Base-by-base conservation (phyloP, 1,140 invertebrate genomes). In the Papilio machaon region DNA sequence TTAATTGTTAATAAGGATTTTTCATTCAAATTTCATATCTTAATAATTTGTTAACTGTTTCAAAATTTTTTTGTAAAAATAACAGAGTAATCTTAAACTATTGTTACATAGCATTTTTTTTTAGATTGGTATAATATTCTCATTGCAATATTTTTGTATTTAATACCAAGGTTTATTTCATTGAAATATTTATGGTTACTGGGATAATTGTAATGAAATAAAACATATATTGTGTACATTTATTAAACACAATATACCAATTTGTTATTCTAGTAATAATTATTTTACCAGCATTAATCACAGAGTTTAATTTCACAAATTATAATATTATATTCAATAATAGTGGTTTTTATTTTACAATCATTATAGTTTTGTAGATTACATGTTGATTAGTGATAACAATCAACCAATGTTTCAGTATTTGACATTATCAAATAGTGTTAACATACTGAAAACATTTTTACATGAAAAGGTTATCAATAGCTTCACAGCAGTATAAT, bases 351-450 rank as follows among this genome's bases (percentile, higher is more conserved):
- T 64, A 10, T 19, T 11, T 64, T 19, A 9, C 10, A 1, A 64
- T 17, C 13, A 30, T 30, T 10, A 64, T 64, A 35, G 11, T 64
- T 64, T n/a, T 19, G n/a, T 30, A 64, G 60, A 64, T 64, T 64
- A 23, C 60, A 64, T 30, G 10, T 64, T 30, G 23, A 64, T 35
- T 30, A 64, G 1, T 64, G 60, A 64, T 64, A 64, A 64, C 19
- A 64, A 11, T 30, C 30, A 64, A 60, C 58, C 8, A 23, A 60
- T n/a, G 17, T 60, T 60, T n/a, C 58, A 70, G 23, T 30, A 30
- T 30, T 30, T 30, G 2, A 86, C 84, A 85, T 86, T 85, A 81
- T 88, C 88, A n/a, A 87, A 86, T 75, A 89, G 15, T 17, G 15
- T 54, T 3, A 58, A 58, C n/a, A 11, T 64, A 30, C 60, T 64